Evolutionary conservation across 35 echinoderm and acorn worm species (phyloP).

Genomic region (Apostichopus californicus): DNA sequence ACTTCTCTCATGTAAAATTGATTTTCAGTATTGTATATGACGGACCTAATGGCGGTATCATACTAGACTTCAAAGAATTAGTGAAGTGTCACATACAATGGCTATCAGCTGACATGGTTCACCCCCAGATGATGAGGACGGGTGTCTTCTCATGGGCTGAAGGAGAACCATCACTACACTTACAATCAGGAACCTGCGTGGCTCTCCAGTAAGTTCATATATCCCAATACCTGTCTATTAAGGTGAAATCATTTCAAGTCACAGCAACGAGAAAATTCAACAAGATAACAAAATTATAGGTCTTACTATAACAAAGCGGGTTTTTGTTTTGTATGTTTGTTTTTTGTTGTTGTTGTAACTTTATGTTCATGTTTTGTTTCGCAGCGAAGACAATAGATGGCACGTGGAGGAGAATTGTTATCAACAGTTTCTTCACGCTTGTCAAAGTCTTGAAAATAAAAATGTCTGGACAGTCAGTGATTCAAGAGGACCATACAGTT

Average conservation of each 20-base stretch:
- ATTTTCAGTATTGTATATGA: constrained; percentile 41
- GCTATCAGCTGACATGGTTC: constrained; percentile 40
- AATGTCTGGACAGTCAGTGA: constrained; percentile 82
- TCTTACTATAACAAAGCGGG: no score
- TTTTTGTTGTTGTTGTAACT: neutral
- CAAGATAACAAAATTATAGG: no score
- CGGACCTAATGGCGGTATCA: constrained; percentile 39
- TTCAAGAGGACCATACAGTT: constrained; percentile 49
- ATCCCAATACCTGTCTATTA: no score
- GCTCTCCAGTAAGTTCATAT: constrained; percentile 9
- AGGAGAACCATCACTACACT: constrained; percentile 30
- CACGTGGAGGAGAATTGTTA: constrained; percentile 63
- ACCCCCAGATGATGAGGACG: constrained; percentile 59
- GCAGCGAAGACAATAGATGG: constrained; percentile 67
- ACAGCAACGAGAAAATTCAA: no score
- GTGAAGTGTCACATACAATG: constrained; percentile 57
- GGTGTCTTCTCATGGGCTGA: constrained; percentile 57
- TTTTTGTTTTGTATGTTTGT: neutral
- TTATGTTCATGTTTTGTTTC: neutral
- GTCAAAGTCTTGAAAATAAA: constrained; percentile 58
- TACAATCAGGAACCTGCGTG: constrained; percentile 41
- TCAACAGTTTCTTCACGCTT: constrained; percentile 62
- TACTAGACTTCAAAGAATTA: constrained; percentile 42
- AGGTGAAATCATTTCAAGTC: no score
- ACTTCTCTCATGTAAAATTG: no score